These are phyloP conservation scores for Mastacembelus armatus DNA, from an alignment of 2,797 vertebrate genomes.

Conservation along the genomic window DNA sequence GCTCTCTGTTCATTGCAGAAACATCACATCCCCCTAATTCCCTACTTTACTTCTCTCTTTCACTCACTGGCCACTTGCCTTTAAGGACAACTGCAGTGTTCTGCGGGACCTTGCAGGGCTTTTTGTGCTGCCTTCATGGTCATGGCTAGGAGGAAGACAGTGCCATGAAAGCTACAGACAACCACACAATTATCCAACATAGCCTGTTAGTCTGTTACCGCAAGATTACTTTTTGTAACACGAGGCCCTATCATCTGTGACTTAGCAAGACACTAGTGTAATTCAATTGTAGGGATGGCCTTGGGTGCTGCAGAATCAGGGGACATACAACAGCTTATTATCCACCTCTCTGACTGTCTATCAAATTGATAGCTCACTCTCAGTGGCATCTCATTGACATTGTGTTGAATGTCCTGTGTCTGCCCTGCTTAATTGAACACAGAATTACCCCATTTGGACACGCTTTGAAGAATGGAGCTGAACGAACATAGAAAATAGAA, in stretches of 20 bases:
- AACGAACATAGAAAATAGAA: constrained; percentile 65
- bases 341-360: constrained; percentile 76
- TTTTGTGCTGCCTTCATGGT: constrained; percentile 60
- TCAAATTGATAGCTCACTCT: constrained; percentile 82
- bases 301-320: constrained; percentile 77
- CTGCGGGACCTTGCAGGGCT: constrained; percentile 68
- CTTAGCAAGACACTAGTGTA: constrained; percentile 66
- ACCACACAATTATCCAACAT: constrained; percentile 61
- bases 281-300: constrained; percentile 78
- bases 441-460: constrained; percentile 82
- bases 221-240: constrained; percentile 68
- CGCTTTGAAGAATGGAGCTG: constrained; percentile 72
- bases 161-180: constrained; percentile 65
- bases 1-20: constrained; percentile 61
- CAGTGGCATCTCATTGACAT: constrained; percentile 79
- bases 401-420: constrained; percentile 82
- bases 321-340: constrained; percentile 78
- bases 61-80: constrained; percentile 67
- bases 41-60: constrained; percentile 45
- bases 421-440: constrained; percentile 82
- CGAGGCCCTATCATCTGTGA: constrained; percentile 71
- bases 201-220: constrained; percentile 55
- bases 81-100: constrained; percentile 77
- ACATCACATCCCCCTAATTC: constrained; percentile 68
- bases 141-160: constrained; percentile 52